Percentiles rank a stretch among this genome's conserved stretches.
phyloP scores from a whole-genome alignment of 2,113 vertebrate species.

The Kryptolebias marmoratus region DNA sequence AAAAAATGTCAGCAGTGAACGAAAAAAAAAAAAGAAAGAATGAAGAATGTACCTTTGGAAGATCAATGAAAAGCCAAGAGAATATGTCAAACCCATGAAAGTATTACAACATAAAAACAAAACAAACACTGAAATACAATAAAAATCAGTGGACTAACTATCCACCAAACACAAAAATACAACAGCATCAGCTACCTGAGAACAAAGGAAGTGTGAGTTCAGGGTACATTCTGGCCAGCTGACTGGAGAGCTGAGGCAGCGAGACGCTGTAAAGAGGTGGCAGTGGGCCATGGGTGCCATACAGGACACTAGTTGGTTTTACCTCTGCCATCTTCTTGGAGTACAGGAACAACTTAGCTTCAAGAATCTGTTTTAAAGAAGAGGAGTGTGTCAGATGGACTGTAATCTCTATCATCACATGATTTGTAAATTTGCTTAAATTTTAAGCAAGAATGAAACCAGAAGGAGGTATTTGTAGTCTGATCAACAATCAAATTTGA shows the following conservation, averaged over 20 bases:
- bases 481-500: neutral
- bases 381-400: neutral
- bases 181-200: conserved; percentile 85
- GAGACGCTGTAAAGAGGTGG: conserved; percentile 95
- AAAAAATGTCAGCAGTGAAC: neutral
- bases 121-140: conserved; percentile 12
- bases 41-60: neutral
- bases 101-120: neutral
- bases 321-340: conserved; percentile 92
- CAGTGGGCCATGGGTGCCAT: conserved; percentile 90
- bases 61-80: conserved; percentile 40
- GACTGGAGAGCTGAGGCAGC: conserved; percentile 88
- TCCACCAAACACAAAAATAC: neutral
- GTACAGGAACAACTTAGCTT: conserved; percentile 91
- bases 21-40: conserved; percentile 18
- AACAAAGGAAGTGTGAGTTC: conserved; percentile 97
- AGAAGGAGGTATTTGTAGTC: neutral
- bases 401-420: neutral
- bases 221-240: conserved; percentile 95
- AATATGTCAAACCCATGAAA: conserved; percentile 39
- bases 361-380: conserved; percentile 85
- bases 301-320: conserved; percentile 89
- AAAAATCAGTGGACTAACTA: neutral
- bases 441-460: no score
- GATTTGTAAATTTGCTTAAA: neutral